Evolutionary conservation across 2,797 vertebrate species (phyloP), one percentile per base, ranked within the genome.

Genomic region (Kryptolebias ocellatus): DNA sequence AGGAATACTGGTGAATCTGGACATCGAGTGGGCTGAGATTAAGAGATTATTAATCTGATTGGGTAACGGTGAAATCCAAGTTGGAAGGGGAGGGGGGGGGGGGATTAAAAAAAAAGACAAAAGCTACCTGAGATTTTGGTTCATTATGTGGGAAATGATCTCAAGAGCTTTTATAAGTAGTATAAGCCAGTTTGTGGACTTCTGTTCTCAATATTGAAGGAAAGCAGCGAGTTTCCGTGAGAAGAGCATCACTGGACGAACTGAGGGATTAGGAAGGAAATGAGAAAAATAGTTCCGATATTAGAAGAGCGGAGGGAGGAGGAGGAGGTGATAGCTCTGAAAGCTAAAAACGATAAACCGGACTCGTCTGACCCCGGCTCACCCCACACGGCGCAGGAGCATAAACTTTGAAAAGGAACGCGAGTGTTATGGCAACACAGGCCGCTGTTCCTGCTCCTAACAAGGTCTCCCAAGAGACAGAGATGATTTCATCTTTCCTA

Each of bases 241-340:
- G 57, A 72, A 64, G 63, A 9, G 27, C 62, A 78, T 67, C 20
- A 51, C 63, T 60, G 68, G 64, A 74, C 80, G 51, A 44, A 29
- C 18, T 51, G 39, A 54, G 49, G 64, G 66, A 79, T 87, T 79
- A 74, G 46, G 49, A 58, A 44, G 60, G 45, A 14, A 52, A 69
- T 71, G 34, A 62, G 57, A 81, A 80, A 42, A 72, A 71, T 70
- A 80, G 58, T 76, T 2, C 27, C 53, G 5, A 76, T 78, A 78
- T 73, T 72, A 70, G 4, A 50, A 60, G 45, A 46, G 27, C 34
- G 45, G 18, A 34, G 53, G 18, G 27, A 42, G 27, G 65, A 11
- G 9, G 28, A 67, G 12, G 12, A 42, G 34, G 56, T 17, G 24
- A 65, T 42, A 53, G 60, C 62, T 64, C 66, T 12, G 56, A 60